Base-by-base conservation (phyloP, 2,888 invertebrate species). In the Platycnemis pennipes region DNA sequence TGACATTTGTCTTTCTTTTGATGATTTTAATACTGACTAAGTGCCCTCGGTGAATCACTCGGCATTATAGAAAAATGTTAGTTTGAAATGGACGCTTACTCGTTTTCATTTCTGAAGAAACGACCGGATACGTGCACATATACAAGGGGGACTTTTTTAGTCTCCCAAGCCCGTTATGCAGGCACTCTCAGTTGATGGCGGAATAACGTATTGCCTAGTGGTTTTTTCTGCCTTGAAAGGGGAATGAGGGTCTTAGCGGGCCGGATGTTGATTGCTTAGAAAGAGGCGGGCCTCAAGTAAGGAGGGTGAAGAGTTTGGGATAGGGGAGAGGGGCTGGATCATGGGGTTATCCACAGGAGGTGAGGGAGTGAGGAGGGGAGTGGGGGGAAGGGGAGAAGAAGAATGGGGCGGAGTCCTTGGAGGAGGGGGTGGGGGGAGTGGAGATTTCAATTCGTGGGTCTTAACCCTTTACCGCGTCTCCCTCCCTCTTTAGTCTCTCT, bases 371-470 rank as follows among this genome's bases (percentile, higher is more conserved):
- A 8, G 42, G 45, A 46, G 26, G 44, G n/a, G 44, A 13, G 87
- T 7, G 87, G 87, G 26, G 13, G 5, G 46, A 46, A 4, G 45
- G 44, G n/a, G 22, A 26, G 45, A 22, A 22, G 45, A 46, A 19
- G 44, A 44, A 46, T 7, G 26, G 87, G 45, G 87, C 44, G 44
- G 87, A 44, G 44, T 44, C 46, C 26, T 13, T 11, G 45, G n/a
- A 1, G 16, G 2, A 37, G 86, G 16, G 3, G 26, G n/a, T 3
- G 44, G 45, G 87, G n/a, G 7, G 46, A 8, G 46, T 44, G 44
- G 87, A 46, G 45, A 87, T n/a, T 77, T 77, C 37, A 77, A 77
- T 77, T 77, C 77, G 77, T 37, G 77, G 37, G 77, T n/a, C 37
- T 77, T 77, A 77, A 77, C 37, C 77, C 77, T 37, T 77, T 77